These are phyloP conservation scores for Lepidocolaptes lacrymiger DNA, from an alignment of 2,797 vertebrate species.

Conservation along the genomic window DNA sequence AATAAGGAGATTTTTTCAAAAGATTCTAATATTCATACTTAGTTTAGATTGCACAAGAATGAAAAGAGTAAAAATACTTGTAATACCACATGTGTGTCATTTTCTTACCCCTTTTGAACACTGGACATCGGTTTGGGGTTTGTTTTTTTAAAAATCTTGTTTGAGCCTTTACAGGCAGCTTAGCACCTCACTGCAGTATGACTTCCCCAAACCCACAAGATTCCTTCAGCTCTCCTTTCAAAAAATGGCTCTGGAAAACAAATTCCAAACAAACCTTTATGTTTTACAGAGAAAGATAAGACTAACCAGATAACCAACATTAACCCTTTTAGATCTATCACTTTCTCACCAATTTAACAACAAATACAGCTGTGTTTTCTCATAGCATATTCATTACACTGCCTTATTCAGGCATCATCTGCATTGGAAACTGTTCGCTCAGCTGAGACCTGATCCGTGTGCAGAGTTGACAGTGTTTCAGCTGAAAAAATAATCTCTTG, in stretches of 20 bases:
- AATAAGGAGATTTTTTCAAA: not conserved
- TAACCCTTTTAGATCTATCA: not conserved
- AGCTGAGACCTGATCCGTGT: not conserved
- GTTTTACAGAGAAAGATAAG: not conserved
- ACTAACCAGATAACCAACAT: not conserved
- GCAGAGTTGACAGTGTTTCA: not conserved
- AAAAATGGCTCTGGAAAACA: not conserved
- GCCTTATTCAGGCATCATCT: not conserved
- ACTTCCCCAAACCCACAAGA: not conserved
- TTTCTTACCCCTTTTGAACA: not conserved
- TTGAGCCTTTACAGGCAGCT: accelerated
- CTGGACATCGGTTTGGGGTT: not conserved
- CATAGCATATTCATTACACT: not conserved
- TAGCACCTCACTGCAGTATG: not conserved
- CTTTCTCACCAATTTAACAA: not conserved
- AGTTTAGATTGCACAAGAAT: not conserved
- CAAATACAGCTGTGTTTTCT: not conserved
- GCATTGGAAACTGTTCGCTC: not conserved
- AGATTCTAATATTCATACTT: not conserved
- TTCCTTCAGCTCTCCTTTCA: not conserved
- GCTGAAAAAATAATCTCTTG: not conserved
- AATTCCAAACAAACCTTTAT: not conserved
- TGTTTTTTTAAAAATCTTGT: not conserved
- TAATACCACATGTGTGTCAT: not conserved
- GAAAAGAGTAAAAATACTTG: not conserved